Percentiles rank a stretch among this genome's conserved stretches.
These are phyloP conservation scores for Ladona fulva DNA, from an alignment of 1,140 invertebrate genomes.

Conservation along the genomic window DNA sequence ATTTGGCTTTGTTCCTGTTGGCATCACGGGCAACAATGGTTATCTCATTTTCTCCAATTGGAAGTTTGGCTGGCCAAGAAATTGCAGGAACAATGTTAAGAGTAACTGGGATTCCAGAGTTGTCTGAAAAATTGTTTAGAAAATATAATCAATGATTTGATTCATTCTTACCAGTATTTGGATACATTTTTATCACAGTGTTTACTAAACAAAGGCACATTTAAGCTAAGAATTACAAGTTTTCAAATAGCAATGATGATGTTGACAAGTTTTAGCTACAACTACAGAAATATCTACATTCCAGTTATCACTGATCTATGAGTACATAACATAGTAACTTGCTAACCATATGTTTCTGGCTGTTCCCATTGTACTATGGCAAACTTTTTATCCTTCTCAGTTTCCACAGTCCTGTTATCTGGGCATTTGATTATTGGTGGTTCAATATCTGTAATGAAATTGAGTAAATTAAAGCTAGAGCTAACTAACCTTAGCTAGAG, in stretches of 20 bases:
- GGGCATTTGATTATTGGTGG: constrained; percentile 25
- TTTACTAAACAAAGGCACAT: too few relatives aligned
- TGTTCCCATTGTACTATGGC: constrained; percentile 38
- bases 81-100: constrained; percentile 43
- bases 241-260: too few relatives aligned
- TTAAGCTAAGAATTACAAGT: too few relatives aligned
- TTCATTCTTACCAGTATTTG: too few relatives aligned
- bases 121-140: constrained; percentile 32
- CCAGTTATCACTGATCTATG: too few relatives aligned
- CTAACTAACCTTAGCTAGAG: too few relatives aligned
- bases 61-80: constrained; percentile 36
- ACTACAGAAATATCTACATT: too few relatives aligned
- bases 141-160: too few relatives aligned
- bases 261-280: too few relatives aligned
- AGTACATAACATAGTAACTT: too few relatives aligned
- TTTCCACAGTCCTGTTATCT: constrained; percentile 27
- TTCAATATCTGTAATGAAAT: constrained; percentile 19
- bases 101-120: constrained; percentile 36
- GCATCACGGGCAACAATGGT: constrained; percentile 44
- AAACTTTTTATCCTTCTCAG: constrained; percentile 34
- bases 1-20: constrained; percentile 43
- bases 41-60: constrained; percentile 38
- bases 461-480: too few relatives aligned
- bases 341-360: constrained; percentile 31
- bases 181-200: too few relatives aligned